Percentiles rank a stretch among this genome's conserved stretches.
phyloP scores from a whole-genome alignment of 35 echinoderm and acorn worm genomes.

The Acanthaster planci region DNA sequence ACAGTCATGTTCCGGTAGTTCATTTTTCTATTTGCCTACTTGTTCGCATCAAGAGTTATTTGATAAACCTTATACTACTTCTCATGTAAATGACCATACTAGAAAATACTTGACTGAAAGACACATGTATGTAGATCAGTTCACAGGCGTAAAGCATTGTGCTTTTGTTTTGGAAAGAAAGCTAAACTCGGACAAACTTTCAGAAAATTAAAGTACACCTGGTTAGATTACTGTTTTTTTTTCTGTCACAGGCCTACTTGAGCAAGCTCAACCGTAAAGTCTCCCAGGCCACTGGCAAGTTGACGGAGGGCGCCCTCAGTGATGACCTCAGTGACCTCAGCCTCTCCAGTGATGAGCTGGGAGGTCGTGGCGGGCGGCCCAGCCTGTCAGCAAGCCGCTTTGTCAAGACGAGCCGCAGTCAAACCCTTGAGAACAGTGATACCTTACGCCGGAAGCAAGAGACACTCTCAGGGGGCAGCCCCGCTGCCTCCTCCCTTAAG shows the following conservation, averaged over 20 bases:
- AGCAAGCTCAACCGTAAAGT: slow-evolving; percentile 7
- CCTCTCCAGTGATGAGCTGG: neutral
- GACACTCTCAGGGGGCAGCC: neutral
- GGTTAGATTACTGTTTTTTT: too few relatives aligned
- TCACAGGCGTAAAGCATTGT: too few relatives aligned
- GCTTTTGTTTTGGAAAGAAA: too few relatives aligned
- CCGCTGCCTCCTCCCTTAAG: neutral
- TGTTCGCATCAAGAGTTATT: too few relatives aligned
- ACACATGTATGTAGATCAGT: too few relatives aligned
- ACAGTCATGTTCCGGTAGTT: too few relatives aligned
- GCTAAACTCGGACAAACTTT: too few relatives aligned
- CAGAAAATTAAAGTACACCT: too few relatives aligned
- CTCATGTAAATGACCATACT: too few relatives aligned
- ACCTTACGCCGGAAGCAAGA: neutral
- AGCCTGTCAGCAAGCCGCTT: slow-evolving; percentile 11
- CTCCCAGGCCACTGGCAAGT: neutral
- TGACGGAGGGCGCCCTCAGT: neutral
- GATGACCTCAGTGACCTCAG: slow-evolving; percentile 25
- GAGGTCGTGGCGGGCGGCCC: neutral
- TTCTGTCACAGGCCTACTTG: neutral
- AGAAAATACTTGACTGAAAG: too few relatives aligned
- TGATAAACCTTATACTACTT: too few relatives aligned
- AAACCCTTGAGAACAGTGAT: slow-evolving; percentile 6
- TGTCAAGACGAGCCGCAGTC: slow-evolving; percentile 31
- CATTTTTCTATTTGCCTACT: too few relatives aligned